Evolutionary conservation across 2,113 vertebrate species (phyloP), one percentile per base, ranked within the genome.

Genomic region (Merops nubicus): DNA sequence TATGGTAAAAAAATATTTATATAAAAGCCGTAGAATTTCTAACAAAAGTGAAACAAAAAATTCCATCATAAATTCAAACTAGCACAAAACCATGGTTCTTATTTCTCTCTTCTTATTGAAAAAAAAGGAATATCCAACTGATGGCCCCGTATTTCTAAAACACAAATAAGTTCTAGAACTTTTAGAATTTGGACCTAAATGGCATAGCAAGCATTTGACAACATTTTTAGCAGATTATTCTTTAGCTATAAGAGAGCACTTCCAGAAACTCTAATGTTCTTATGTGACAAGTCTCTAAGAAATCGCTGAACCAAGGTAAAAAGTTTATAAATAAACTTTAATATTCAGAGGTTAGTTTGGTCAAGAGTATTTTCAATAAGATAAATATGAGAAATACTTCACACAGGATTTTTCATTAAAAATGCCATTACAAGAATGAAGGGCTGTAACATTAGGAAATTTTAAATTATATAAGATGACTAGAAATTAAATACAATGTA

Each of bases 251-350:
- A 45, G 34, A 50, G 48, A 57, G 50, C 38, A 69, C 17, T 85
- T 94, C 40, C 18, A 89, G 64, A 29, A 84, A 74, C 36, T 85
- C 28, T 38, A 28, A 80, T 29, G 45, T 42, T 88, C 86, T 62
- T 18, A 48, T 16, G 47, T 34, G 31, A 82, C 47, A 88, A 70
- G 31, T 22, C 21, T 74, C 26, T 74, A 89, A 43, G 69, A 96
- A 87, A 78, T 40, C 69, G 87, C 18, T 60, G 43, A 85, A 68
- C 53, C 86, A 68, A 93, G n/a, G 34, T 78, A 42, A 87, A 20
- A 91, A 40, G 25, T 89, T 93, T 89, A 54, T 78, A 85, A 85
- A 74, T 43, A 85, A 96, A 85, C n/a, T 70, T 28, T 34, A 67
- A 67, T 22, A 78, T 59, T 85, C 65, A 54, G 36, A 42, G 50